Base-by-base conservation (phyloP, 2,797 vertebrate species). In the Arctocebus calabarensis region DNA sequence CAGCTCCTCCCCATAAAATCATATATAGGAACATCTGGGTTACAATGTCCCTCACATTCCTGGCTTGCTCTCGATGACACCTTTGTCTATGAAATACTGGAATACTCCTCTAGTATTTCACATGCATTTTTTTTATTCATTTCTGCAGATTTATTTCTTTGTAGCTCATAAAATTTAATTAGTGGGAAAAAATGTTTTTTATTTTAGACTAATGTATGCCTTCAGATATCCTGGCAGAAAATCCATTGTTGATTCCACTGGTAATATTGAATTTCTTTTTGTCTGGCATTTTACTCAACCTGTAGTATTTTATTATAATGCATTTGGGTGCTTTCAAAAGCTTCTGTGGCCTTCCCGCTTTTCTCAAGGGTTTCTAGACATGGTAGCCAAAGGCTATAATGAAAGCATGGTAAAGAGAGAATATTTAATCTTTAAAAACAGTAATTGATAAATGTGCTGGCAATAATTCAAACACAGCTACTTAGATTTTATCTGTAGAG, bases 111-210 rank as follows among this genome's bases (percentile, higher is more conserved):
- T 1, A n/a, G 20, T 70, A 27, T 91, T 88, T 94, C 61, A 90
- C 70, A 55, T 82, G 40, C 14, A 91, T 95, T 96, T 96, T 32
- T 96, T 32, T 5, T 85, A 77, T 34, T 91, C 85, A 43, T 70
- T 4, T 73, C 57, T 74, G 23, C 1, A 83, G 48, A 87, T 87
- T 82, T 14, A 61, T 83, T 92, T 82, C 34, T 84, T 90, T 94
- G 68, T 84, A 71, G 22, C 57, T 83, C 62, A 37, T 88, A 90
- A 86, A 75, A 12, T 23, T 27, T 77, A 75, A 40, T 70, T 83
- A 86, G 37, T 83, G 13, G 37, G 40, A 79, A 91, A 79, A 88
- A 34, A 27, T 4, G 8, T 52, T 52, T 52, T 45, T 75, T 20
- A 68, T 84, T 94, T 96, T 89, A 75, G 88, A 70, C 40, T 88